Evolutionary conservation across 2,113 vertebrate genomes (phyloP).

Genomic region (Syrmaticus mikado): DNA sequence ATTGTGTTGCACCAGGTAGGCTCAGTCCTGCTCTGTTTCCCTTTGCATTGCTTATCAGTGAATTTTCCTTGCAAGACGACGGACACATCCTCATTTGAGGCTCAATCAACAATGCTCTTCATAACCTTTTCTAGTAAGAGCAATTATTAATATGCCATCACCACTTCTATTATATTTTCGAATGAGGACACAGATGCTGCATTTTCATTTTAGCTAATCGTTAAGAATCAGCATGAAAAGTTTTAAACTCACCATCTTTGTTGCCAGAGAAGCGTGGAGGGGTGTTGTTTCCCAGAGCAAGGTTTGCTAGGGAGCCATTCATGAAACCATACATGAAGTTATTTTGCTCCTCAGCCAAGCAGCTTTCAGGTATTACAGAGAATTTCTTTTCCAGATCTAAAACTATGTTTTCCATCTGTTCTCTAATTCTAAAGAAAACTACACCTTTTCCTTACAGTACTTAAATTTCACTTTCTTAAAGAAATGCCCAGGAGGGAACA

Average conservation of each 20-base stretch:
- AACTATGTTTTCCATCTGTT: not conserved
- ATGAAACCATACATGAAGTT: not conserved
- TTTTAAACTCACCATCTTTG: not conserved
- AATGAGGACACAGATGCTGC: not conserved
- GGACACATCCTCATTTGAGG: not conserved
- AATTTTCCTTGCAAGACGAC: not conserved
- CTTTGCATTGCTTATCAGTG: not conserved
- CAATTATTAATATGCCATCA: not conserved
- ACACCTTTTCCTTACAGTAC: not conserved
- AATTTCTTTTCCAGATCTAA: not conserved
- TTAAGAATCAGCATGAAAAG: conserved; percentile 1
- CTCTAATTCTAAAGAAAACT: not conserved
- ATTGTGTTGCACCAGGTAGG: not conserved
- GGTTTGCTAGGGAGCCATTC: not conserved
- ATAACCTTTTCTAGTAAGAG: not conserved
- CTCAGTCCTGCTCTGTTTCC: not conserved
- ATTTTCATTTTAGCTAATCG: conserved; percentile 2
- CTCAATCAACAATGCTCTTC: not conserved
- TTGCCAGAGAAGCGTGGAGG: not conserved
- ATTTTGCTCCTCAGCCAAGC: not conserved
- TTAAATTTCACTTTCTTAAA: not conserved
- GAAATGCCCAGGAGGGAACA: not conserved
- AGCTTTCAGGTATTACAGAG: not conserved
- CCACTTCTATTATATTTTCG: not conserved
- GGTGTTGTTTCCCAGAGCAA: not conserved